These are phyloP conservation scores for Poecile montanus DNA, from an alignment of 2,797 vertebrate species.

Conservation along the genomic window DNA sequence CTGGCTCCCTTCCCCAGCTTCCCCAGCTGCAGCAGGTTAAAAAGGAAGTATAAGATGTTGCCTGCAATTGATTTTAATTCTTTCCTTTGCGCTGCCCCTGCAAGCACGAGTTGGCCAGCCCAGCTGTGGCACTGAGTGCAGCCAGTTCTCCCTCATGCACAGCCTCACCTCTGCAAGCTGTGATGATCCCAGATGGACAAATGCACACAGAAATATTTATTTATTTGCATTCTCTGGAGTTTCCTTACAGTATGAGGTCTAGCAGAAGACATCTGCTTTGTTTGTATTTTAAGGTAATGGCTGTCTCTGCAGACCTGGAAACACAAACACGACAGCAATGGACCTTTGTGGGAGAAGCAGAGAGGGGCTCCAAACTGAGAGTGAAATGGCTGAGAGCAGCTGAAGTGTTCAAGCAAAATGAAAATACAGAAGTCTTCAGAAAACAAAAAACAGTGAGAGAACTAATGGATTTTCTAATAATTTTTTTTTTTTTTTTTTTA, in stretches of 20 bases:
- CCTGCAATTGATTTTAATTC: slow-evolving; percentile 55
- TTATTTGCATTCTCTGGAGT: neutral
- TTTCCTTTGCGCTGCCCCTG: slow-evolving; percentile 38
- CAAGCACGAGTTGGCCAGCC: neutral
- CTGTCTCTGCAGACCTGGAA: neutral
- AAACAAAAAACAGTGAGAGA: neutral
- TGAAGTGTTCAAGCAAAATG: neutral
- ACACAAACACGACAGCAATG: accelerated
- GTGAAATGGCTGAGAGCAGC: neutral
- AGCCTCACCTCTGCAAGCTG: neutral
- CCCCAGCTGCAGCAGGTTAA: neutral
- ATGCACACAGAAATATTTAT: neutral
- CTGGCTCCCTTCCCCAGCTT: neutral
- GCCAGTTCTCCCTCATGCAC: neutral
- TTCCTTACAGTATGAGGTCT: slow-evolving; percentile 51
- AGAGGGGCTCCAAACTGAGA: neutral
- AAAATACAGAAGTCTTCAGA: neutral
- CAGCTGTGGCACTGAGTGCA: neutral
- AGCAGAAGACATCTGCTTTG: slow-evolving; percentile 65
- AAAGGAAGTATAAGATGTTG: slow-evolving; percentile 16
- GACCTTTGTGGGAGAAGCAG: neutral
- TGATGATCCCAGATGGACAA: neutral
- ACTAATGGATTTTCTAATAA: neutral
- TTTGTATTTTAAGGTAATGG: neutral
- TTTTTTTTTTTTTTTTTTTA: neutral